Evolutionary conservation across 2,888 invertebrate genomes (phyloP).

Genomic region (Thecophora atra): DNA sequence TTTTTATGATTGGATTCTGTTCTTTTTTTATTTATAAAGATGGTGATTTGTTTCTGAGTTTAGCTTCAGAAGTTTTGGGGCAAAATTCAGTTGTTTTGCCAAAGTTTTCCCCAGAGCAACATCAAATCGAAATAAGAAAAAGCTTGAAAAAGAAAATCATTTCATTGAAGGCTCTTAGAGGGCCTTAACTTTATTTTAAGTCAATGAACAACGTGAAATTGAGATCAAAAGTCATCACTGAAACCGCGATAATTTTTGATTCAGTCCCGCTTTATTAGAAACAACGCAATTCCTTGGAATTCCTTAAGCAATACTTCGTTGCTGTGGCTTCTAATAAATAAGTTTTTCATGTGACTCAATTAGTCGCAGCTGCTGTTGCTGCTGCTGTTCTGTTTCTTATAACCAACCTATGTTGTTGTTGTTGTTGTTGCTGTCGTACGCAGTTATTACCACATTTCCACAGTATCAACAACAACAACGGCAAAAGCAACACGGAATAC

Average conservation of each 20-base stretch:
- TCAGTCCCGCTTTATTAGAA: slow-evolving; percentile 9
- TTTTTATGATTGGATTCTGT: neutral
- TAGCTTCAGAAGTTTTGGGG: too few relatives aligned
- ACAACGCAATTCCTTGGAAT: slow-evolving; percentile 8
- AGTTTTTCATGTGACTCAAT: slow-evolving; percentile 19
- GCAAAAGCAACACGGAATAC: neutral
- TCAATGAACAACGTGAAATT: too few relatives aligned
- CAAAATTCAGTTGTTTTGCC: too few relatives aligned
- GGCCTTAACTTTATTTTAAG: too few relatives aligned
- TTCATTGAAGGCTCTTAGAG: too few relatives aligned
- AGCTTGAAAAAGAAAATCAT: neutral
- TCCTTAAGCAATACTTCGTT: neutral
- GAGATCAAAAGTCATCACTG: too few relatives aligned
- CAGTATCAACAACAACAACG: slow-evolving; percentile 27
- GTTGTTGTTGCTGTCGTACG: slow-evolving; percentile 33
- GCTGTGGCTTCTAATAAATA: neutral
- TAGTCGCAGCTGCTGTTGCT: slow-evolving; percentile 3
- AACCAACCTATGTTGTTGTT: slow-evolving; percentile 16
- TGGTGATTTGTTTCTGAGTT: neutral
- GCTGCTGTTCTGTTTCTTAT: neutral
- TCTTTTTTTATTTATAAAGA: neutral
- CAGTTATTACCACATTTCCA: slow-evolving; percentile 31
- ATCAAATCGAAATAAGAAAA: too few relatives aligned
- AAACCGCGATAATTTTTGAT: too few relatives aligned
- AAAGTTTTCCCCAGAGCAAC: too few relatives aligned